A percentile compares a stretch with the other conserved stretches of the same genome.
phyloP scores from a whole-genome alignment of 2,797 vertebrate genomes.

The Acomys russatus region DNA sequence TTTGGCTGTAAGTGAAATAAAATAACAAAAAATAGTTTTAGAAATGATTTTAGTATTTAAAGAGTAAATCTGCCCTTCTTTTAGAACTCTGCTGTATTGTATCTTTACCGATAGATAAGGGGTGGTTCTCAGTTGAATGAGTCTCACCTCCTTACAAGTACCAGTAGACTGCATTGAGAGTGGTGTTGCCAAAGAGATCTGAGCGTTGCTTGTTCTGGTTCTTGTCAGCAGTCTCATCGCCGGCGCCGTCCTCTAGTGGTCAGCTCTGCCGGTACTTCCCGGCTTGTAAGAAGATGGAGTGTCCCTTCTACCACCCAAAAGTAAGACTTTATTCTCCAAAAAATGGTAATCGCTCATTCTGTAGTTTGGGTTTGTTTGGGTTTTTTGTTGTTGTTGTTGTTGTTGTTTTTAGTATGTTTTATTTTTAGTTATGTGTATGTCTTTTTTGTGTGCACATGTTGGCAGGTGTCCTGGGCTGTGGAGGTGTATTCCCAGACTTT shows the following conservation, averaged over 20 bases:
- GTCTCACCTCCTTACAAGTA: neutral
- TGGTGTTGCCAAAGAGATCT: neutral
- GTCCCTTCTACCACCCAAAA: conserved; percentile 97
- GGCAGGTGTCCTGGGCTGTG: neutral
- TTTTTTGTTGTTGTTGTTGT: too few species aligned
- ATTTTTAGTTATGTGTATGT: neutral
- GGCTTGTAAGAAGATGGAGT: conserved; percentile 98
- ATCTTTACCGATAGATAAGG: neutral
- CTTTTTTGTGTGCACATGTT: neutral
- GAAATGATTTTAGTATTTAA: conserved; percentile 10
- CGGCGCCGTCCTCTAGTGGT: conserved; percentile 81
- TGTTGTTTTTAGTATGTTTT: neutral
- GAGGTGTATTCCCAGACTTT: neutral
- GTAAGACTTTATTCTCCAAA: conserved; percentile 87
- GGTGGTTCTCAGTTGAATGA: neutral
- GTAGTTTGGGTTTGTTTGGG: neutral
- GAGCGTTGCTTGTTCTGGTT: neutral
- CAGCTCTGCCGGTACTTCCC: conserved; percentile 96
- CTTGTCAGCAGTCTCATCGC: conserved; percentile 77
- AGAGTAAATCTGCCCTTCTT: neutral
- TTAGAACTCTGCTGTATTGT: neutral
- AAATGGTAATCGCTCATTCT: neutral
- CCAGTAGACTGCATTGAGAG: neutral
- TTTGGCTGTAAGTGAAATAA: neutral
- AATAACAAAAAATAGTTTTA: neutral